Percentiles rank a stretch among this genome's conserved stretches.
phyloP scores from a whole-genome alignment of 1,140 invertebrate genomes.

The Bombus waltoni region DNA sequence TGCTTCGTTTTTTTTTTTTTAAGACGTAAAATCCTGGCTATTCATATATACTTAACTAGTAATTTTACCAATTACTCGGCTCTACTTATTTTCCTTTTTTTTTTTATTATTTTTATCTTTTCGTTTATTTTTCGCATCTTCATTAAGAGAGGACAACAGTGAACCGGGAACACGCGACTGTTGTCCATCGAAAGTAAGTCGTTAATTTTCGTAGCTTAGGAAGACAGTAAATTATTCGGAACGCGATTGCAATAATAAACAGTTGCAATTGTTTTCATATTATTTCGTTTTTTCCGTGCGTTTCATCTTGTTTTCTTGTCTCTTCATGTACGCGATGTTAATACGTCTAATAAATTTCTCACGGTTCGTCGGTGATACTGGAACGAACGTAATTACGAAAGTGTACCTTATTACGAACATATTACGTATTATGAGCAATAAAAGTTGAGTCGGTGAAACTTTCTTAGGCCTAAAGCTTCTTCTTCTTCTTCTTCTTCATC shows the following conservation, averaged over 20 bases:
- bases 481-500: background rate
- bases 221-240: constrained; percentile 77
- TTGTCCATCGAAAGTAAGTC: constrained; percentile 67
- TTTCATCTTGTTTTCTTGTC: background rate
- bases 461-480: constrained; percentile 61
- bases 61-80: constrained; percentile 42
- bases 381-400: constrained; percentile 72
- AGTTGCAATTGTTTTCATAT: constrained; percentile 34
- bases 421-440: constrained; percentile 76
- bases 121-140: background rate
- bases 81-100: constrained; percentile 25
- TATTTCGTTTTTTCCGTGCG: background rate
- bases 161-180: background rate
- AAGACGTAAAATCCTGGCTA: constrained; percentile 42
- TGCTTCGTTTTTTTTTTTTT: constrained; percentile 8
- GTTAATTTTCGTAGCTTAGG: constrained; percentile 71
- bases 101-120: background rate
- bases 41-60: constrained; percentile 44
- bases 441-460: constrained; percentile 75
- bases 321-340: constrained; percentile 56
- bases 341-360: constrained; percentile 67
- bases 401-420: constrained; percentile 76
- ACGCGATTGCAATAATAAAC: constrained; percentile 65
- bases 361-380: constrained; percentile 39
- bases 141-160: constrained; percentile 51